These are phyloP conservation scores for Lagopus leucura DNA, from an alignment of 2,113 vertebrate genomes.

Conservation along the genomic window DNA sequence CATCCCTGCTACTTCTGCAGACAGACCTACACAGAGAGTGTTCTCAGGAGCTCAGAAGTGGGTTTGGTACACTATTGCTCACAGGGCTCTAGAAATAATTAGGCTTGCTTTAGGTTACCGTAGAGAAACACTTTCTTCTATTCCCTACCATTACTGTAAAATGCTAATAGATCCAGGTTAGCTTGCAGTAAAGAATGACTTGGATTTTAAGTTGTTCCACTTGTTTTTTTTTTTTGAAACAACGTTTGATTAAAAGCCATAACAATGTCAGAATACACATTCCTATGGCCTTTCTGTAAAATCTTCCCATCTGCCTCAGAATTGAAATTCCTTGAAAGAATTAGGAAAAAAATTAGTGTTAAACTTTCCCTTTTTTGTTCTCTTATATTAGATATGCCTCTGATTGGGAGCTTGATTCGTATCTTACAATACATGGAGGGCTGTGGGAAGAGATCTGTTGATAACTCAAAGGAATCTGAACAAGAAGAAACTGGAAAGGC, in stretches of 20 bases:
- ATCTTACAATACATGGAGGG: slow-evolving; percentile 84
- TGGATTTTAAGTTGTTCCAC: background rate
- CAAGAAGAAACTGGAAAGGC: slow-evolving; percentile 51
- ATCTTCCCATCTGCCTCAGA: background rate
- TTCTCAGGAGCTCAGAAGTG: background rate
- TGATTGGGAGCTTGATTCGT: slow-evolving; percentile 86
- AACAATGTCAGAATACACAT: background rate
- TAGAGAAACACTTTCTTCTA: background rate
- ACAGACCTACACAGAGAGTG: background rate
- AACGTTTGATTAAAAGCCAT: background rate
- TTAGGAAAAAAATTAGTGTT: background rate
- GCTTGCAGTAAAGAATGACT: background rate
- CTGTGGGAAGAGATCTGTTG: slow-evolving; percentile 69
- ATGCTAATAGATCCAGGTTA: background rate
- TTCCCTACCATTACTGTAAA: background rate
- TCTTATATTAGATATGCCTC: slow-evolving; percentile 76
- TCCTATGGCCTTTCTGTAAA: background rate
- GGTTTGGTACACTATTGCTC: background rate
- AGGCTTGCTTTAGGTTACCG: background rate
- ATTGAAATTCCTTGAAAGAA: background rate
- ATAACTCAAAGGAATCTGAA: slow-evolving; percentile 40
- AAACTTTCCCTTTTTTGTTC: background rate
- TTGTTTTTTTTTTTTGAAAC: background rate
- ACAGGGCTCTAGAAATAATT: background rate
- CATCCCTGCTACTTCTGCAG: background rate